Conservation (phyloP, 2,888 invertebrate species). For the Eupithecia centaureata region DNA sequence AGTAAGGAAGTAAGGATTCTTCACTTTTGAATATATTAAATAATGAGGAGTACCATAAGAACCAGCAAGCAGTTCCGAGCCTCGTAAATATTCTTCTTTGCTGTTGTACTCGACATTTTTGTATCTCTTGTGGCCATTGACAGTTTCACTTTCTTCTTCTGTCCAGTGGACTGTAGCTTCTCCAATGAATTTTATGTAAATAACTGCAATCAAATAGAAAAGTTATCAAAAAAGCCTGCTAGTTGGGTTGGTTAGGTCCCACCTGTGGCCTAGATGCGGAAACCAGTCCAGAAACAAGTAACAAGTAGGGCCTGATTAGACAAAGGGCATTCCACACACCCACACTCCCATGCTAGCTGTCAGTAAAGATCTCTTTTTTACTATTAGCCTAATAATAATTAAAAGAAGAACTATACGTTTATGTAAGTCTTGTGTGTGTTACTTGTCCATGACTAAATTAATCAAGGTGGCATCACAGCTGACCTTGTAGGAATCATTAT, state of each 20-base stretch:
- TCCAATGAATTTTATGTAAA: conserved; percentile 59
- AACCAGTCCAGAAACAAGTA: no score
- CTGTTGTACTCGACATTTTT: conserved; percentile 54
- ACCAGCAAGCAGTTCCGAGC: conserved; percentile 56
- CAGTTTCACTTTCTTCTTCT: conserved; percentile 55
- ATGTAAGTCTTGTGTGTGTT: no score
- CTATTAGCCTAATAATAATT: no score
- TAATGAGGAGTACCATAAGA: conserved; percentile 49
- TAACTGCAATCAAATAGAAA: conserved; percentile 46
- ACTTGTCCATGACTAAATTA: not conserved
- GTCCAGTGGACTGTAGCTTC: conserved; percentile 64
- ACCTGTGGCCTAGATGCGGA: no score
- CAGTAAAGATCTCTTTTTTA: not conserved
- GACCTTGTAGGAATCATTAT: not conserved
- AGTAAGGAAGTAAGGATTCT: no score
- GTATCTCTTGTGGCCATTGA: conserved; percentile 48
- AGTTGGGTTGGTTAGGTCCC: not conserved
- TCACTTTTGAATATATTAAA: not conserved
- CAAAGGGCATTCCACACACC: not conserved
- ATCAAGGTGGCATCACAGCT: not conserved
- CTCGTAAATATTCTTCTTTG: conserved; percentile 64
- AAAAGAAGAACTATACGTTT: no score
- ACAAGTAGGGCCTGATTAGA: no score
- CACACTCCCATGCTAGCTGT: not conserved
- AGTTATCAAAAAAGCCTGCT: not conserved